A percentile compares a stretch with the other conserved stretches of the same genome.
These are phyloP conservation scores for Helicoverpa armigera DNA, from an alignment of 1,140 invertebrate species.

Conservation along the genomic window DNA sequence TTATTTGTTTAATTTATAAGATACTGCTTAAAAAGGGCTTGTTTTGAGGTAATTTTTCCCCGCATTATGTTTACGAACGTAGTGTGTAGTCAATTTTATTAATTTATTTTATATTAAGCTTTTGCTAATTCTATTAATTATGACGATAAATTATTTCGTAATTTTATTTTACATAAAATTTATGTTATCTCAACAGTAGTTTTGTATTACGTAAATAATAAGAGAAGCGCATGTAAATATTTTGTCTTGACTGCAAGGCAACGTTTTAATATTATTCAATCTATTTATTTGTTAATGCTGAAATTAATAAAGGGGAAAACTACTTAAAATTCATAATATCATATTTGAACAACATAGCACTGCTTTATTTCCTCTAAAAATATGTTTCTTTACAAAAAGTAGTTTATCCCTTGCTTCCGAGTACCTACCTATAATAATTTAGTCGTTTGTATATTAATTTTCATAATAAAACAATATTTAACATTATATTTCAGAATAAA, in stretches of 20 bases:
- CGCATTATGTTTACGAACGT: background rate
- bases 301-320: background rate
- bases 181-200: background rate
- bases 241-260: background rate
- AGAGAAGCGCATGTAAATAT: background rate
- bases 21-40: conserved; percentile 5
- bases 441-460: too few relatives aligned
- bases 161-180: background rate
- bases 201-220: background rate
- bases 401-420: too few relatives aligned
- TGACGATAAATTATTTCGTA: background rate
- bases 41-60: conserved; percentile 9
- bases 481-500: conserved; percentile 47
- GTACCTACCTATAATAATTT: too few relatives aligned
- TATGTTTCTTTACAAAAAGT: too few relatives aligned
- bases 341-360: background rate
- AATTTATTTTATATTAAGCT: background rate
- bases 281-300: background rate
- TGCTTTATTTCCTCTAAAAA: background rate
- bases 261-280: background rate
- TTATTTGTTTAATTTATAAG: background rate
- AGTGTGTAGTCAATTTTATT: background rate
- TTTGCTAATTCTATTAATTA: background rate
- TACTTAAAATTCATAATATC: background rate
- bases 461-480: background rate